These are phyloP conservation scores for Eupithecia inturbata DNA, from an alignment of 2,888 invertebrate genomes.

Conservation along the genomic window DNA sequence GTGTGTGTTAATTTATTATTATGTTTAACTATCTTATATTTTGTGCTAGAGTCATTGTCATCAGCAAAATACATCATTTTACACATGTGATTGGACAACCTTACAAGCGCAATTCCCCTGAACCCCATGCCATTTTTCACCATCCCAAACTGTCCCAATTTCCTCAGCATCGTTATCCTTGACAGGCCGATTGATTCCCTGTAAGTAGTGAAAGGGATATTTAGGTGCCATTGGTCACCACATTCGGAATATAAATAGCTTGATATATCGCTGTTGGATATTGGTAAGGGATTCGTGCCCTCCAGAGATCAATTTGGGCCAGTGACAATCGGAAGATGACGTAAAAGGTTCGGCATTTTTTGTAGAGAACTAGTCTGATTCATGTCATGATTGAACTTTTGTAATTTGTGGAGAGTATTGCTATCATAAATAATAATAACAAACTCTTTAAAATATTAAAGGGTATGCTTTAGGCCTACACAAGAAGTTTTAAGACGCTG, in stretches of 20 bases:
- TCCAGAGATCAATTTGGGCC: slow-evolving; percentile 46
- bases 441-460: neutral
- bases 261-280: slow-evolving; percentile 45
- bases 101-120: neutral
- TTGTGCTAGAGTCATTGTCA: neutral
- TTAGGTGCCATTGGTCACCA: slow-evolving; percentile 44
- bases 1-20: neutral
- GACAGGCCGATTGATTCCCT: slow-evolving; percentile 59
- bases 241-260: slow-evolving; percentile 47
- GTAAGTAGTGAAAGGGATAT: slow-evolving; percentile 48
- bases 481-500: neutral
- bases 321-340: slow-evolving; percentile 44
- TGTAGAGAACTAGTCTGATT: slow-evolving; percentile 20
- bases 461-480: neutral
- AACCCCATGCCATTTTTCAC: slow-evolving; percentile 26
- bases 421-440: neutral
- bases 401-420: neutral
- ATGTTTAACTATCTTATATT: neutral
- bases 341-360: slow-evolving; percentile 30
- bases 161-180: slow-evolving; percentile 50
- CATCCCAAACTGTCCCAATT: slow-evolving; percentile 37
- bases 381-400: slow-evolving; percentile 18
- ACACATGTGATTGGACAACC: neutral
- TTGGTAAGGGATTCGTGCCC: slow-evolving; percentile 46
- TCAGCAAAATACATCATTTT: neutral